Conservation (phyloP, 2,888 invertebrate genomes). For the Philereme transversata region DNA sequence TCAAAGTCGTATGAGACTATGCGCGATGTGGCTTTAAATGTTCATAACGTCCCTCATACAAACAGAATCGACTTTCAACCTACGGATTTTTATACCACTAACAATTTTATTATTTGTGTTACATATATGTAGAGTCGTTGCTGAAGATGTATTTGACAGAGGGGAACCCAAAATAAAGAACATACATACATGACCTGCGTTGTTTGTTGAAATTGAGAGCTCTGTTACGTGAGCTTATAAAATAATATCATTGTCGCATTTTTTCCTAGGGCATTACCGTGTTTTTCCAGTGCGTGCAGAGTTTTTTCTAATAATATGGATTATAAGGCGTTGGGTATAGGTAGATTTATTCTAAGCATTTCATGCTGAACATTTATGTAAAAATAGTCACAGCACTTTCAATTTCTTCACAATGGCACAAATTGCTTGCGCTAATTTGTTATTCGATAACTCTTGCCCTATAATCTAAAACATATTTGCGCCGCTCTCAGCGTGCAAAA, state of each 20-base stretch:
- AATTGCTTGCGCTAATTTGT: conserved; percentile 67
- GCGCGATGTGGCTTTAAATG: conserved; percentile 46
- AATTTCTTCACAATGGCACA: conserved; percentile 34
- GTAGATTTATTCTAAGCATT: background rate
- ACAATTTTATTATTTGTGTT: conserved; percentile 55
- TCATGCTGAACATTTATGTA: background rate
- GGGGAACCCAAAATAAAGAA: conserved; percentile 45
- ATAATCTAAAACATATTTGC: conserved; percentile 71
- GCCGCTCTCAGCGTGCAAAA: conserved; percentile 62
- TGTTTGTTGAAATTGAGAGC: background rate
- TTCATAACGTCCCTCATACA: conserved; percentile 37
- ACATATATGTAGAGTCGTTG: conserved; percentile 67
- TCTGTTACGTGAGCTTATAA: background rate
- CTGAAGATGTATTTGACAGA: conserved; percentile 59
- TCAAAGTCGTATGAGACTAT: conserved; percentile 64
- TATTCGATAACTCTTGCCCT: conserved; percentile 67
- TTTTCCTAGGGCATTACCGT: background rate
- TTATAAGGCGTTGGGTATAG: background rate
- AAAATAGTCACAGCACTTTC: conserved; percentile 33
- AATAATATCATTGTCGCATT: conserved; percentile 38
- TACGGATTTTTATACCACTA: conserved; percentile 39
- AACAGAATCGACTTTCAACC: conserved; percentile 48
- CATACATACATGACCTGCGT: conserved; percentile 37
- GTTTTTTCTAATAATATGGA: background rate
- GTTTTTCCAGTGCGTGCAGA: background rate